Evolutionary conservation across 2,797 vertebrate species (phyloP), one percentile per base, ranked within the genome.

Genomic region (Tympanoctomys barrerae): DNA sequence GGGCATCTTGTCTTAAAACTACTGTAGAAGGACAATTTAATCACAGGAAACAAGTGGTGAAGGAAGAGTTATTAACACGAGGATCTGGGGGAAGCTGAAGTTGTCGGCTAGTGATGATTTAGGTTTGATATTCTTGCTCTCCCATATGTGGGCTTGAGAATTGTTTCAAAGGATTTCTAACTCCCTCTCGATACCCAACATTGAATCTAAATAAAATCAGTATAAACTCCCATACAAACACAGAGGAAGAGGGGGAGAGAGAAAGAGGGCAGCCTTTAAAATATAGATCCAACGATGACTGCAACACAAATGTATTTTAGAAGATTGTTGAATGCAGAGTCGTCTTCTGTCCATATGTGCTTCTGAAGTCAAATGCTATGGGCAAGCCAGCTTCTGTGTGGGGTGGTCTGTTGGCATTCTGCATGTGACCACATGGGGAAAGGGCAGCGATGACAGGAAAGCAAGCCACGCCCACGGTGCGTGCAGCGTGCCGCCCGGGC

Each of bases 261-360:
- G 5, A 6, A 12, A 10, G 0, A 52, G 0, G 2, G 13, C 13
- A 52, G 36, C 24, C 61, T 94, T 90, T 89, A 9, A 57, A 61
- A 42, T 59, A 62, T 71, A 80, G 59, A 64, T 80, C 83, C 64
- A 66, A 3, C 61, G 52, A 64, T 87, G 91, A 86, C 49, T 92
- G 64, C 36, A 22, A 77, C 59, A 62, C 61, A 90, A 26, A 62
- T 70, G 52, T 61, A 54, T 94, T 96, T 95, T 39, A 91, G 84
- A 70, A 77, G 70, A 80, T 33, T 46, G 31, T 54, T 39, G 71
- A 92, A 62, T 87, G 80, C 39, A 28, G 12, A n/a, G 16, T 46
- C 64, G 36, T 19, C 89, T 71, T 87, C 83, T 94, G 33, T 70
- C 80, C 91, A 81, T 59, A 57, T 57, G 64, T 81, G 39, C 54